Conservation (phyloP, 2,888 invertebrate species). For the Achlya flavicornis region DNA sequence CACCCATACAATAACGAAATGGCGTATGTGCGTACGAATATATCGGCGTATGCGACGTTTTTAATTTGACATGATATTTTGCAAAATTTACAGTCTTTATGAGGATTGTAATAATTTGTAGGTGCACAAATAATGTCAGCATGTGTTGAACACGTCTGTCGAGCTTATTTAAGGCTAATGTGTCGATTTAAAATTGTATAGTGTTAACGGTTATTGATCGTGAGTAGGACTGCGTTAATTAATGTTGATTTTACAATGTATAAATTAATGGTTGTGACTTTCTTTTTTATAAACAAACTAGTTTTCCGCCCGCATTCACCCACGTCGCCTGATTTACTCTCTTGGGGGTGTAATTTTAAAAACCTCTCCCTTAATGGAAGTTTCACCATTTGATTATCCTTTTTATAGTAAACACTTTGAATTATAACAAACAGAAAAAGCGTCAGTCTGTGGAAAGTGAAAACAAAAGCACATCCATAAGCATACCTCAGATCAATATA, state of each 20-base stretch:
- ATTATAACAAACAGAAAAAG: too few species aligned
- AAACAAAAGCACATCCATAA: too few species aligned
- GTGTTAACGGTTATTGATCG: constrained; percentile 10
- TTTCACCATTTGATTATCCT: background rate
- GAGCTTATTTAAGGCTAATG: constrained; percentile 42
- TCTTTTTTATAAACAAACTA: too few species aligned
- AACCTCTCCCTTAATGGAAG: too few species aligned
- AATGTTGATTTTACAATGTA: constrained; percentile 5
- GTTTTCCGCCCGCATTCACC: too few species aligned
- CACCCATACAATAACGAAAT: constrained; percentile 31
- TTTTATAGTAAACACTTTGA: background rate
- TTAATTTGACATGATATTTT: constrained; percentile 15
- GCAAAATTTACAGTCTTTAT: constrained; percentile 33
- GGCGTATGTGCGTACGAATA: constrained; percentile 30
- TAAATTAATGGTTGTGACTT: background rate
- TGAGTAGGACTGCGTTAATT: constrained; percentile 4
- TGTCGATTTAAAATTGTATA: constrained; percentile 19
- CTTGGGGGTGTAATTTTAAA: too few species aligned
- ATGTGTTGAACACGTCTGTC: constrained; percentile 38
- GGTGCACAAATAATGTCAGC: constrained; percentile 46
- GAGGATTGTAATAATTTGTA: constrained; percentile 45
- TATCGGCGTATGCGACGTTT: background rate
- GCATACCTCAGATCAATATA: background rate
- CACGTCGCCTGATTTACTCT: too few species aligned
- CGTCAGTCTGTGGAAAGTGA: too few species aligned